Base-by-base conservation (phyloP, 1,140 invertebrate species). In the Camponotus floridanus region DNA sequence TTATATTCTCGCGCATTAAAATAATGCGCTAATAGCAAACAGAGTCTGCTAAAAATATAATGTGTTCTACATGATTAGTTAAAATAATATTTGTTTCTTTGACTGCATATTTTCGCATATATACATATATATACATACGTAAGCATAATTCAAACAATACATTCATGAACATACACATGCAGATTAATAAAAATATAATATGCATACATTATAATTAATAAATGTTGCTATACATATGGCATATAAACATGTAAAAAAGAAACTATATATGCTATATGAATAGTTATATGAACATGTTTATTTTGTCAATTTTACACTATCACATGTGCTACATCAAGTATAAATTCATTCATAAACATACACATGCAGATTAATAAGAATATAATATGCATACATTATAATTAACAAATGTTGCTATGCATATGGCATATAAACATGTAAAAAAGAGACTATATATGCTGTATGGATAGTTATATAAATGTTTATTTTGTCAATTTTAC, bases 401-500 rank as follows among this genome's bases (percentile, higher is more conserved):
- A 68, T 67, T 18, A 51, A 13, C 3, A 48, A 15, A 15, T 48
- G 13, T 48, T 48, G 33, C n/a, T 79, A 80, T 57, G 83, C 80
- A 61, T 86, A 89, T 86, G 74, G 9, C 39, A 85, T 85, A 79
- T 68, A 88, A 45, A 59, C 26, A 59, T 59, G 6, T 74, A 42
- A 86, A 80, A 11, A 68, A 79, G 33, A 65, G 31, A 85, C 64
- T 84, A 65, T 65, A 71, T 78, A 61, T 65, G 4, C 48, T 51
- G 51, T 59, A 80, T 48, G 36, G 74, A 61, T 76, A 71, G 65
- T 55, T 74, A 62, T 62, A 84, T 91, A 85, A 87, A 86, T 78
- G 48, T 85, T 87, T 85, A 91, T 91, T 91, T 91, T 86, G 89
- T 90, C 21, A 33, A 85, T 65, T 89, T 87, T 59, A 45, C 21